Evolutionary conservation across 2,888 invertebrate species (phyloP), one percentile per base, ranked within the genome.

Genomic region (Clivina fossor): DNA sequence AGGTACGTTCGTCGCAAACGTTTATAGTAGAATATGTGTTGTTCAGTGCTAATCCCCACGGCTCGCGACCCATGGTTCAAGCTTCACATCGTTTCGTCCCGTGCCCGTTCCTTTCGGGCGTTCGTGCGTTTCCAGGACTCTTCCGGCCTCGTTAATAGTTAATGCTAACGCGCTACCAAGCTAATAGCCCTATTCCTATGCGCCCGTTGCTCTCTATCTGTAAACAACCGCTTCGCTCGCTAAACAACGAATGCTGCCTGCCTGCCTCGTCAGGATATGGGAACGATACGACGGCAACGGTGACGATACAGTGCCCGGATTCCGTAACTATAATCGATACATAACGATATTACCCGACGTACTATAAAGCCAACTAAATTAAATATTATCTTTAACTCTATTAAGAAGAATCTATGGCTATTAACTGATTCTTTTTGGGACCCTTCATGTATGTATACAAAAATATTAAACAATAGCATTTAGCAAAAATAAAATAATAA

Each of bases 111-210:
- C 61, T 63, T 60, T 61, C 62, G 63, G 60, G n/a, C n/a, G n/a
- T n/a, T n/a, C 61, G 63, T 62, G 63, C 44, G 44, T 30, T 53
- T 35, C 37, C 53, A 35, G 53, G 44, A 53, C 53, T 63, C 65
- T 68, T 66, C 66, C 66, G 66, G 63, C 60, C 62, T 60, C 64
- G 65, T 67, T 67, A 68, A 68, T 68, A 68, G 65, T 68, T 68
- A 66, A 68, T 66, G 66, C 61, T 66, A 66, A 68, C 66, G 65
- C 64, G 62, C 59, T 62, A 58, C 60, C 62, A 58, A 60, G 65
- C 64, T 67, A 66, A 66, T 66, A 66, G 66, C 65, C 63, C 64
- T 62, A 65, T 66, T 65, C 62, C 65, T 66, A 65, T 64, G 65
- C 61, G 64, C 60, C 63, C 61, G 61, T 61, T 62, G 61, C 63